These are phyloP conservation scores for Nowickia ferox DNA, from an alignment of 2,888 invertebrate species.

Conservation along the genomic window DNA sequence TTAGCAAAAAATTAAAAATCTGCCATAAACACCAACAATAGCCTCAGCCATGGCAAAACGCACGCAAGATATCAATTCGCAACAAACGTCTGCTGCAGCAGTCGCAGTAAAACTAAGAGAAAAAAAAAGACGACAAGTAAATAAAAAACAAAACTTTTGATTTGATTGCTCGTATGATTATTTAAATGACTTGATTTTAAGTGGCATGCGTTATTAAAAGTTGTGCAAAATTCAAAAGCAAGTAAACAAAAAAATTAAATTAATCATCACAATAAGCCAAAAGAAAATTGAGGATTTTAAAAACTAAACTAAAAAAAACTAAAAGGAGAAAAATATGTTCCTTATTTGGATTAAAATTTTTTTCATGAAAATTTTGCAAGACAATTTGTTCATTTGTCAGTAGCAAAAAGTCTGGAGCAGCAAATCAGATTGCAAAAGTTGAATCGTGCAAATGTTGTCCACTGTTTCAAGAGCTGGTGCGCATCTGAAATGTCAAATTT, in stretches of 20 bases:
- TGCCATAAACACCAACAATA: constrained; percentile 16
- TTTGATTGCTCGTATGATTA: constrained; percentile 63
- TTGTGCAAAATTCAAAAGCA: constrained; percentile 48
- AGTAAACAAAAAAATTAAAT: not conserved
- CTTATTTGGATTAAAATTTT: too few relatives aligned
- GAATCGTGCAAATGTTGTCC: too few relatives aligned
- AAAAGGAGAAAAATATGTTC: not conserved
- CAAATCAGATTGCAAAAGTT: too few relatives aligned
- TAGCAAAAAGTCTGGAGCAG: too few relatives aligned
- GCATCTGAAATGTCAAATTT: too few relatives aligned
- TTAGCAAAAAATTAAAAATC: not conserved
- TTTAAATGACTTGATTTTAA: constrained; percentile 66
- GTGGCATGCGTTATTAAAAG: constrained; percentile 54
- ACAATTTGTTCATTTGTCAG: too few relatives aligned
- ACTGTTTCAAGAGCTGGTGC: too few relatives aligned
- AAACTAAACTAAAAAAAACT: too few relatives aligned
- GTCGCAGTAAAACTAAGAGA: constrained; percentile 35
- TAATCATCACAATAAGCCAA: not conserved
- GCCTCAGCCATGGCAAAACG: constrained; percentile 14
- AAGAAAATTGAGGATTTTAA: constrained; percentile 26
- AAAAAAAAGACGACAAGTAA: not conserved
- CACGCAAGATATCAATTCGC: constrained; percentile 25
- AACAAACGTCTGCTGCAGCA: constrained; percentile 66
- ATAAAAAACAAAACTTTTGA: constrained; percentile 23
- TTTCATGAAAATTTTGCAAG: too few relatives aligned